A percentile compares a stretch with the other conserved stretches of the same genome.
Evolutionary conservation across 2,113 vertebrate genomes (phyloP).

Genomic region (Zosterops hypoxanthus): DNA sequence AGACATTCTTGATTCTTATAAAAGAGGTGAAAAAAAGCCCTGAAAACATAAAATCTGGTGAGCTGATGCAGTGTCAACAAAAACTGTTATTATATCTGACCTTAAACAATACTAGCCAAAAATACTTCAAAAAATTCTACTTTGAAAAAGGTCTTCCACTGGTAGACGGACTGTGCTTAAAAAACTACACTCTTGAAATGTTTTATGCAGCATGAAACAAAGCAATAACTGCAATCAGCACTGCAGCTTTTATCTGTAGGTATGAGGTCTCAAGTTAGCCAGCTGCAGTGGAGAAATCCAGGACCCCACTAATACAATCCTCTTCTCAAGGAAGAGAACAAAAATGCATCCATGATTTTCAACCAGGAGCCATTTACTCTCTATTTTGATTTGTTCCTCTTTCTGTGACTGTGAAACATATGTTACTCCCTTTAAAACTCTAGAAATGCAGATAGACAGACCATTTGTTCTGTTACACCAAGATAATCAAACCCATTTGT

Average conservation of each 20-base stretch:
- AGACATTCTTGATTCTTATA: not conserved
- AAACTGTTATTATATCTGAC: not conserved
- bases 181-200: not conserved
- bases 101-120: not conserved
- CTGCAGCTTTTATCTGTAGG: not conserved
- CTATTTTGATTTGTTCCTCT: not conserved
- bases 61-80: not conserved
- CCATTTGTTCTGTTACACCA: not conserved
- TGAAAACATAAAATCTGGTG: not conserved
- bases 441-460: not conserved
- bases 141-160: not conserved
- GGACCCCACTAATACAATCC: not conserved
- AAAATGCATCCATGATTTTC: not conserved
- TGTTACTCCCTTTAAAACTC: not conserved
- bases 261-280: not conserved
- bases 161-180: not conserved
- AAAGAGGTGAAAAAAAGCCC: fast-evolving
- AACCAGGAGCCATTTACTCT: not conserved
- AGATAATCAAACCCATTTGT: not conserved
- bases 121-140: not conserved
- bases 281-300: not conserved
- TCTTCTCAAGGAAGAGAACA: not conserved
- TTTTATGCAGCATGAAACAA: not conserved
- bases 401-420: not conserved
- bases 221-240: not conserved